Evolutionary conservation across 2,888 invertebrate species (phyloP).

Genomic region (Stenurella melanura): DNA sequence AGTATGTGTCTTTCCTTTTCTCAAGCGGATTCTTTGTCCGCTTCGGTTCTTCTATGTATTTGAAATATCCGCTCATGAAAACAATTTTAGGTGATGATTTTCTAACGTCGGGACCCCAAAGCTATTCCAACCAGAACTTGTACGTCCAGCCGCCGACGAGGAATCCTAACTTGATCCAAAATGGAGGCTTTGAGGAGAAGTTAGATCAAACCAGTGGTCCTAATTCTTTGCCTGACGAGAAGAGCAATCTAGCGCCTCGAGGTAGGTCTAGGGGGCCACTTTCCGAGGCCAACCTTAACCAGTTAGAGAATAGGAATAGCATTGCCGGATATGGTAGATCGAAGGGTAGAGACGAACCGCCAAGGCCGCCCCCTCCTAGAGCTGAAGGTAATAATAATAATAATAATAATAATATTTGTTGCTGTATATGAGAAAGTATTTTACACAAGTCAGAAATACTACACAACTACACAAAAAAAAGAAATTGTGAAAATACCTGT

Average conservation of each 20-base stretch:
- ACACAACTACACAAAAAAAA: no score
- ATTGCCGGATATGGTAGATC: constrained; percentile 69
- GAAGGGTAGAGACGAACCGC: constrained; percentile 80
- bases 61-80: background rate
- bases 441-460: no score
- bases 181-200: constrained; percentile 71
- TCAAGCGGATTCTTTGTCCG: no score
- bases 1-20: no score
- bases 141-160: constrained; percentile 94
- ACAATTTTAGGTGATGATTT: constrained; percentile 69
- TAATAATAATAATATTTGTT: no score
- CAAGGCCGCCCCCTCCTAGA: constrained; percentile 91
- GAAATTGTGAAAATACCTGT: no score
- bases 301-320: constrained; percentile 76
- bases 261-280: constrained; percentile 79
- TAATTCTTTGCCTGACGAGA: constrained; percentile 75
- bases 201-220: constrained; percentile 61
- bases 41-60: no score
- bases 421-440: no score
- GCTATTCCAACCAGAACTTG: constrained; percentile 91
- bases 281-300: constrained; percentile 78
- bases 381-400: constrained; percentile 87
- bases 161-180: constrained; percentile 70
- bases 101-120: constrained; percentile 72
- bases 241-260: constrained; percentile 82